Base-by-base conservation (phyloP, 1,140 invertebrate species). In the Cydia fagiglandana region DNA sequence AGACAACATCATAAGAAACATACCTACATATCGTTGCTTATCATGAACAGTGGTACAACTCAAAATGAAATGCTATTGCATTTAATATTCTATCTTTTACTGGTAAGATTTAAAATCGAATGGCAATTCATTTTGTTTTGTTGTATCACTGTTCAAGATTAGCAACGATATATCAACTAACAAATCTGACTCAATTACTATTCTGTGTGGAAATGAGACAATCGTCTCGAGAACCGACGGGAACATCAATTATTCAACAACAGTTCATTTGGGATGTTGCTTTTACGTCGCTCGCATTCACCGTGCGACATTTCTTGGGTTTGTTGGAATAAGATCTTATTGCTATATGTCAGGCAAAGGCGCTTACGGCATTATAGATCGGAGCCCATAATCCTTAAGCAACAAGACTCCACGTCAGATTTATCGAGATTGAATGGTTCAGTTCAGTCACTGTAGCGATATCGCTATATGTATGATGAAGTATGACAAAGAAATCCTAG, bases 201-300 rank as follows among this genome's bases (percentile, higher is more conserved):
- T 38, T 70, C 66, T 70, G 17, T 70, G 66, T 38, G 66, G 38
- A 70, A 70, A 70, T 70, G 74, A 80, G 79, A 78, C 73, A 75
- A 75, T 80, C 76, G 50, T 74, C 78, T 79, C 76, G 77, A 78
- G 75, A 80, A 78, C 76, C 68, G 66, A 73, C 77, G 74, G 73
- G 74, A 73, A 79, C 77, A 82, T 82, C 79, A 83, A 83, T 80
- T 81, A 80, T 83, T 83, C 82, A 79, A 79, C 73, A 74, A 74
- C 79, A 73, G 78, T 81, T 83, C 80, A 80, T 81, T 81, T 78
- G 68, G 78, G 76, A 78, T 76, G 78, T 76, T 76, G 76, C 76
- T 78, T 82, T 77, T 76, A 75, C 73, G 76, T 76, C 66, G n/a
- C 66, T 41, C 34, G 66, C 66, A 70, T 70, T 70, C 66, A 70